These are phyloP conservation scores for Sarcophaga rosellei DNA, from an alignment of 2,888 invertebrate genomes.

Conservation along the genomic window DNA sequence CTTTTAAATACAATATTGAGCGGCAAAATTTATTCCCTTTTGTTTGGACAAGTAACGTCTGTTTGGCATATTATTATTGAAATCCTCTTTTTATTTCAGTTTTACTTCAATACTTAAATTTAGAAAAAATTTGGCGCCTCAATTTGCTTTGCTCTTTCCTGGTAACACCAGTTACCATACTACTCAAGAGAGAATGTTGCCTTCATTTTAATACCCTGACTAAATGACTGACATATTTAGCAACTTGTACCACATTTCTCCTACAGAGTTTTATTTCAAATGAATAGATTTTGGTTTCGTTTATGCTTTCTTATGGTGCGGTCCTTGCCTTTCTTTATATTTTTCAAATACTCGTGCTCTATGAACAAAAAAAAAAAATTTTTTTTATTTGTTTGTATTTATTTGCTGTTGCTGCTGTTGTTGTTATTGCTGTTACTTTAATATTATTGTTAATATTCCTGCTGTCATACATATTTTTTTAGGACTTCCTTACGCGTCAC, in stretches of 20 bases:
- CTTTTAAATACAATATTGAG: not conserved
- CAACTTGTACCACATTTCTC: conserved; percentile 16
- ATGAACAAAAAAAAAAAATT: no score
- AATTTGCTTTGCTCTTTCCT: not conserved
- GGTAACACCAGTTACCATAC: no score
- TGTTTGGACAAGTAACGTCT: conserved; percentile 15
- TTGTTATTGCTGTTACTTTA: conserved; percentile 16
- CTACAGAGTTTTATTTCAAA: conserved; percentile 19
- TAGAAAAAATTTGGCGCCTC: not conserved
- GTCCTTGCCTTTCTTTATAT: no score
- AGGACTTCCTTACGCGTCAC: conserved; percentile 58
- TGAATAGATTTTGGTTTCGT: conserved; percentile 17
- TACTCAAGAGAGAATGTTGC: not conserved
- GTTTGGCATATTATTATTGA: conserved; percentile 17
- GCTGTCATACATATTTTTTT: conserved; percentile 48
- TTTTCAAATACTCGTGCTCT: no score
- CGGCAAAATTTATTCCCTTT: not conserved
- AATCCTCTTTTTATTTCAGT: not conserved
- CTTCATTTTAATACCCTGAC: not conserved
- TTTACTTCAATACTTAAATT: not conserved
- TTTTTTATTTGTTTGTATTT: no score
- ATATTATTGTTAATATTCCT: conserved; percentile 20
- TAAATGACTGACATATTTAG: conserved; percentile 38
- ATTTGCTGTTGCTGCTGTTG: not conserved
- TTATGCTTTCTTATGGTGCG: not conserved